Percentiles rank a stretch among this genome's conserved stretches.
phyloP scores from a whole-genome alignment of 64 coral and sea anemone species.

The Acropora yongei region DNA sequence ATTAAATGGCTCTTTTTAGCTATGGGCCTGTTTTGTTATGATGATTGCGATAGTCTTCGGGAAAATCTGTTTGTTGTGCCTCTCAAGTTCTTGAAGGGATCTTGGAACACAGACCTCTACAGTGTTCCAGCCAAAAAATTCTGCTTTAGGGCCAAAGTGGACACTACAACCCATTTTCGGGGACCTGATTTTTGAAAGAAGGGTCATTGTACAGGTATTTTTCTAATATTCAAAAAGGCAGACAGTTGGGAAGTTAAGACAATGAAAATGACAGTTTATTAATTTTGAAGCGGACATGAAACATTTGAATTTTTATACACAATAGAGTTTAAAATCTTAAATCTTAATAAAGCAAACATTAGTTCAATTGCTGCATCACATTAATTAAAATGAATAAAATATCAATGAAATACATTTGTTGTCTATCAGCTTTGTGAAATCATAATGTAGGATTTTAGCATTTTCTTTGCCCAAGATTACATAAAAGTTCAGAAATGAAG shows the following conservation, averaged over 20 bases:
- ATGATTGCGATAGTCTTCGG: neutral
- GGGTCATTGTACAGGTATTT: neutral
- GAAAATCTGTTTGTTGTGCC: neutral
- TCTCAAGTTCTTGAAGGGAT: too few relatives aligned
- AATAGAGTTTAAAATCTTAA: neutral
- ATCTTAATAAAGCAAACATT: neutral
- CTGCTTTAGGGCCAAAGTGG: slow-evolving; percentile 5
- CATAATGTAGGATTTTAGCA: slow-evolving; percentile 5
- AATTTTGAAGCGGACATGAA: neutral
- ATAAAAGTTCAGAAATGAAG: slow-evolving; percentile 2
- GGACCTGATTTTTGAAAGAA: neutral
- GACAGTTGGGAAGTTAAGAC: neutral
- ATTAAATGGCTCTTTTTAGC: neutral
- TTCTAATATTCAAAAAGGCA: neutral
- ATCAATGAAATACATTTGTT: slow-evolving; percentile 4
- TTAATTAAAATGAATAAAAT: slow-evolving; percentile 27
- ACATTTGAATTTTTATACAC: neutral
- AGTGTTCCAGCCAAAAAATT: slow-evolving; percentile 7
- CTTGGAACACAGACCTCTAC: neutral
- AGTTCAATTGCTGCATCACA: slow-evolving; percentile 12
- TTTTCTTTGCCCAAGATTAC: slow-evolving; percentile 13
- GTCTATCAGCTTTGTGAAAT: slow-evolving; percentile 4
- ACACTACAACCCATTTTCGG: neutral
- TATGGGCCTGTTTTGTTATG: neutral
- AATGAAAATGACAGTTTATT: slow-evolving; percentile 15